Evolutionary conservation across 2,113 vertebrate genomes (phyloP).

Genomic region (Tonatia bakeri): DNA sequence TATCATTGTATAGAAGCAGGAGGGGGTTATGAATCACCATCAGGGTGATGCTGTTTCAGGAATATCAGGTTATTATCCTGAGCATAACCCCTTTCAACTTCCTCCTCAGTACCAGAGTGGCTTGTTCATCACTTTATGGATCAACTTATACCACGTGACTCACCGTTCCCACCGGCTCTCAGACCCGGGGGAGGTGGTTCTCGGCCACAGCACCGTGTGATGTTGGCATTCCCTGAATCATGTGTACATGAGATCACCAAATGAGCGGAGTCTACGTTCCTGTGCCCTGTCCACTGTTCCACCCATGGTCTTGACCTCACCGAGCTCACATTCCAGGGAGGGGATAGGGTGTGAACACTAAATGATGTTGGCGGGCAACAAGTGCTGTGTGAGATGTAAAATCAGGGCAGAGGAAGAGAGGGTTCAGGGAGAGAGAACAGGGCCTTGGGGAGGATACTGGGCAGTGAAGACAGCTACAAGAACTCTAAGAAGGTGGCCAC

Average conservation of each 20-base stretch:
- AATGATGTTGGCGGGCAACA: not conserved
- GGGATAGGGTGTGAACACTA: not conserved
- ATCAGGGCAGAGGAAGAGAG: not conserved
- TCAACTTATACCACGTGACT: not conserved
- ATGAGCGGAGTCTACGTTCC: not conserved
- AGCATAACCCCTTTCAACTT: not conserved
- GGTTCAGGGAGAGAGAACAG: not conserved
- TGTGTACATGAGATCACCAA: not conserved
- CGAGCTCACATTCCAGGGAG: not conserved
- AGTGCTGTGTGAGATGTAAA: too few species aligned
- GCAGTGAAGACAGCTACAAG: not conserved
- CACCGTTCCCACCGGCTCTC: not conserved
- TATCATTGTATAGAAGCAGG: not conserved
- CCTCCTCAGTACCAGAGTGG: not conserved
- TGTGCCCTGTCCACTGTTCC: not conserved
- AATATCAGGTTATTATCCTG: not conserved
- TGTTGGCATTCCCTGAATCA: not conserved
- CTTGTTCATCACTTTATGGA: not conserved
- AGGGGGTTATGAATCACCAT: not conserved
- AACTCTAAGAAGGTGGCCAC: not conserved
- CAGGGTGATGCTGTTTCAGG: not conserved
- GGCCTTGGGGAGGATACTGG: fast-evolving
- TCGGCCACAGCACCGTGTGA: not conserved
- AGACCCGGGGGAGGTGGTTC: not conserved
- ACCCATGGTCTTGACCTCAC: not conserved